Conservation (phyloP, 2,888 invertebrate genomes). For the Cremastinae sp. region DNA sequence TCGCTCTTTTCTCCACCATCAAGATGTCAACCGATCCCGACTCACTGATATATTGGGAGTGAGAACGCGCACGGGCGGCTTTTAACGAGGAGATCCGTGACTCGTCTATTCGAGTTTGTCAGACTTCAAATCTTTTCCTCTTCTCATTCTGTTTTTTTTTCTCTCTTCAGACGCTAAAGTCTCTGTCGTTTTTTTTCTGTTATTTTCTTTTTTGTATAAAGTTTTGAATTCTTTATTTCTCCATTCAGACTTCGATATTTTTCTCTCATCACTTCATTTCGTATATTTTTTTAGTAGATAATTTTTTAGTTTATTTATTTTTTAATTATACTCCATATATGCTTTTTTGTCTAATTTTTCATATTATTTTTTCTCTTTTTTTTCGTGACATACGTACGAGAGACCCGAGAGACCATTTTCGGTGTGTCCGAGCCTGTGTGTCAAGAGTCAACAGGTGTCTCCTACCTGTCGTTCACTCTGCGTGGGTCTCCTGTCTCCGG, state of each 20-base stretch:
- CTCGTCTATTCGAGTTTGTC: constrained; percentile 8
- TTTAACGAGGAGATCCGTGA: constrained; percentile 57
- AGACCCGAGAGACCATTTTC: constrained; percentile 65
- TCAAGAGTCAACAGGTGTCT: constrained; percentile 77
- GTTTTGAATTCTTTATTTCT: constrained; percentile 7
- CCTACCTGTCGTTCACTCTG: constrained; percentile 68
- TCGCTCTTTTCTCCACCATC: constrained; percentile 64
- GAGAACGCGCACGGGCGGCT: constrained; percentile 62
- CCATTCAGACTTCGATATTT: constrained; percentile 27
- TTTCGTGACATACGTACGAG: constrained; percentile 35
- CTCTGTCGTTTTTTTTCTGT: too few relatives aligned
- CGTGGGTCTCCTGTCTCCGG: constrained; percentile 46
- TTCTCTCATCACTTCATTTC: background rate
- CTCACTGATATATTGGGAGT: constrained; percentile 76
- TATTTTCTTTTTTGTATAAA: too few relatives aligned
- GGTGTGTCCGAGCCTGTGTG: constrained; percentile 67
- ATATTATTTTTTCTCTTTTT: background rate
- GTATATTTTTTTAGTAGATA: background rate
- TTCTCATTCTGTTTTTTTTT: constrained; percentile 8
- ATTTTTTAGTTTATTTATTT: too few relatives aligned
- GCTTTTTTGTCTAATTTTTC: too few relatives aligned
- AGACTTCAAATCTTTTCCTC: background rate
- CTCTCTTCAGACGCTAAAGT: constrained; percentile 16
- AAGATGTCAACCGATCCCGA: constrained; percentile 74
- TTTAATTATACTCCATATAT: too few relatives aligned